phyloP scores from a whole-genome alignment of 1,140 invertebrate genomes.

The Polyergus mexicanus region DNA sequence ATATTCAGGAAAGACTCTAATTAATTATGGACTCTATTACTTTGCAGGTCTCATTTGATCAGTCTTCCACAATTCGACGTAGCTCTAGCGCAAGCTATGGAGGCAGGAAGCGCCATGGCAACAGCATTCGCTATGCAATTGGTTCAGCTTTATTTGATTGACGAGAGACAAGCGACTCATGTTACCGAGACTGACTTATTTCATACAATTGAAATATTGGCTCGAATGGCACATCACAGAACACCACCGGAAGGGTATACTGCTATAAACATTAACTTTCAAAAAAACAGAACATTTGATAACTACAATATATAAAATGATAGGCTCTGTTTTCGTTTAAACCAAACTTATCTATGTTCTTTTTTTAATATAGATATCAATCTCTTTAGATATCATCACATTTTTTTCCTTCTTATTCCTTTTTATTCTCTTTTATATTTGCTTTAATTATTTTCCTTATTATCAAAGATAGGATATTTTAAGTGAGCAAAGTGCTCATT shows the following conservation, averaged over 20 bases:
- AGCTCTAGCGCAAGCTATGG: conserved; percentile 94
- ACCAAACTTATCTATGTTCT: too few relatives aligned
- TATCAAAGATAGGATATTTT: too few relatives aligned
- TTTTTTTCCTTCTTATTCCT: too few relatives aligned
- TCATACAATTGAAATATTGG: conserved; percentile 94
- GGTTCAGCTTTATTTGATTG: conserved; percentile 95
- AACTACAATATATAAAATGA: not conserved
- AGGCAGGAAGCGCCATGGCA: conserved; percentile 94
- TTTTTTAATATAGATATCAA: too few relatives aligned
- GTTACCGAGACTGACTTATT: conserved; percentile 94
- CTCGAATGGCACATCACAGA: conserved; percentile 91
- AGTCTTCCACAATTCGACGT: conserved; percentile 93
- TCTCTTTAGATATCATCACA: too few relatives aligned
- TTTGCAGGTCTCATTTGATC: conserved; percentile 87
- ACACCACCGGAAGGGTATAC: conserved; percentile 93
- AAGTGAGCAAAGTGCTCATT: too few relatives aligned
- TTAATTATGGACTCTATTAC: conserved; percentile 13
- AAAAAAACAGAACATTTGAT: not conserved
- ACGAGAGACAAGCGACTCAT: conserved; percentile 92
- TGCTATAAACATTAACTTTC: not conserved
- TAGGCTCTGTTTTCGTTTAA: not conserved
- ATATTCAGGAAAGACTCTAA: not conserved
- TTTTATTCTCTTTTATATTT: too few relatives aligned
- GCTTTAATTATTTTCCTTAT: too few relatives aligned
- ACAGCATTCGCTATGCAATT: conserved; percentile 96